phyloP scores from a whole-genome alignment of 2,113 vertebrate species.

The Pipra filicauda region DNA sequence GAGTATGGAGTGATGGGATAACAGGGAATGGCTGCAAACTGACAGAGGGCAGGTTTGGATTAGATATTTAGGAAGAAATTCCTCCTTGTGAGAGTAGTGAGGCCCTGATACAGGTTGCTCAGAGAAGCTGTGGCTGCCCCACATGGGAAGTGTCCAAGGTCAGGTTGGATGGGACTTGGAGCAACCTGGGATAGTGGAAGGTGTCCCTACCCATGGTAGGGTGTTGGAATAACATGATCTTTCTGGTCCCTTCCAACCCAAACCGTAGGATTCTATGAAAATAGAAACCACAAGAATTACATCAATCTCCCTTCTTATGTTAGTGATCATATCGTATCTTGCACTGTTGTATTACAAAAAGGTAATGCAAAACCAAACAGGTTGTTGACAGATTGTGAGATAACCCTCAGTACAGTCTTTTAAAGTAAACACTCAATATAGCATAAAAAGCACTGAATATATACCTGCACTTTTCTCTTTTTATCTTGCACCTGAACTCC shows the following conservation, averaged over 20 bases:
- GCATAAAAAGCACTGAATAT: neutral
- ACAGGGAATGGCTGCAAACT: neutral
- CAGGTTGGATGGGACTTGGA: neutral
- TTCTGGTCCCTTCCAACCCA: neutral
- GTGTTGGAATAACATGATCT: neutral
- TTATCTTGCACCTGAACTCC: neutral
- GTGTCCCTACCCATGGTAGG: neutral
- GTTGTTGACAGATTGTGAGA: neutral
- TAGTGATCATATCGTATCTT: accelerated
- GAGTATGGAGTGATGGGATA: neutral
- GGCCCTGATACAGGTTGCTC: neutral
- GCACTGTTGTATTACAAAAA: neutral
- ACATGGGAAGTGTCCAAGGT: neutral
- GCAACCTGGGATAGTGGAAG: neutral
- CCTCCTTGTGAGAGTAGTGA: neutral
- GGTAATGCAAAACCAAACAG: neutral
- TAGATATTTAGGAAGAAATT: neutral
- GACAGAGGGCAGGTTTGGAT: neutral
- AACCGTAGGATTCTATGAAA: conserved; percentile 28
- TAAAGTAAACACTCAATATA: neutral
- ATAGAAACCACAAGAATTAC: neutral
- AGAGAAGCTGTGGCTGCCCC: neutral
- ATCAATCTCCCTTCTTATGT: neutral
- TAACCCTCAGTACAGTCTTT: neutral
- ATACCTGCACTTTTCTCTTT: neutral